These are phyloP conservation scores for Paedocypris sp. DNA, from an alignment of 2,113 vertebrate genomes.

Conservation along the genomic window DNA sequence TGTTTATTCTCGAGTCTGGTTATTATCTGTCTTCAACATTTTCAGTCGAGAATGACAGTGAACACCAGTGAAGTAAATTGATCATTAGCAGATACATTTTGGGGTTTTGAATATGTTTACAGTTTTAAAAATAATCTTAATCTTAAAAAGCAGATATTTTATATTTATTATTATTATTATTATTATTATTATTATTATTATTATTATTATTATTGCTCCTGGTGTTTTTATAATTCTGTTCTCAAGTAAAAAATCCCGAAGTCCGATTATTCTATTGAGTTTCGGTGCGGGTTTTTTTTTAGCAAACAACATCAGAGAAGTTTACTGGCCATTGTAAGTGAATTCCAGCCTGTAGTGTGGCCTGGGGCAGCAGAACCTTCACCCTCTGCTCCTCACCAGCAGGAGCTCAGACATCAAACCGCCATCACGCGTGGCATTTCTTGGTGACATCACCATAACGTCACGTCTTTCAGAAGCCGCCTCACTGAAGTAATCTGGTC, in stretches of 20 bases:
- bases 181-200: too few species aligned
- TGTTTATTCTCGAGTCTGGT: too few species aligned
- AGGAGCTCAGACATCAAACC: slow-evolving; percentile 27
- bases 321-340: slow-evolving; percentile 11
- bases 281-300: background rate
- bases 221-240: background rate
- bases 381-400: background rate
- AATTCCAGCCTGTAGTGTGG: slow-evolving; percentile 15
- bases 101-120: too few species aligned
- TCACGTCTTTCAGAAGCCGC: slow-evolving; percentile 21
- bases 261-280: background rate
- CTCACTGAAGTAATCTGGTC: background rate
- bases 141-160: too few species aligned
- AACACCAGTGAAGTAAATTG: too few species aligned
- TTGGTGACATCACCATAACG: slow-evolving; percentile 19
- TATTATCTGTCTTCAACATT: too few species aligned
- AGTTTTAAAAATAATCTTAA: too few species aligned
- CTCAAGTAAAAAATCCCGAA: background rate
- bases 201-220: too few species aligned
- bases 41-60: too few species aligned
- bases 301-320: background rate
- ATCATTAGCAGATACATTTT: too few species aligned
- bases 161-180: too few species aligned
- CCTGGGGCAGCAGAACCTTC: slow-evolving; percentile 17
- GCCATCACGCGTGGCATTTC: slow-evolving; percentile 3